A percentile compares a stretch with the other conserved stretches of the same genome.
phyloP scores from a whole-genome alignment of 2,797 vertebrate genomes.

The Myripristis murdjan region DNA sequence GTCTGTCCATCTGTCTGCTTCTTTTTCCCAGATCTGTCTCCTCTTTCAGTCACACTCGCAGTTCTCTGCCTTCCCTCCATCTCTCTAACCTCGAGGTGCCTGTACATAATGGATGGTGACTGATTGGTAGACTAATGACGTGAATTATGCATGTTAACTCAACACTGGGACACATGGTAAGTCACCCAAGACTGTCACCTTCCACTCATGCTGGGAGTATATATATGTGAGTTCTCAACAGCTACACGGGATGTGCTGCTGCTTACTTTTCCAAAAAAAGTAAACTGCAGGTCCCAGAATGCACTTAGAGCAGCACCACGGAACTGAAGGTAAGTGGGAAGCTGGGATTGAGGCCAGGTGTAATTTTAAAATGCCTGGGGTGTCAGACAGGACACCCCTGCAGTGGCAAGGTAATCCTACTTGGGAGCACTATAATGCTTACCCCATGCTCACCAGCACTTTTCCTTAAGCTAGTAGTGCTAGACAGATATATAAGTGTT shows the following conservation, averaged over 20 bases:
- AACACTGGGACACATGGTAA: conserved; percentile 52
- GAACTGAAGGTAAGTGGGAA: conserved; percentile 12
- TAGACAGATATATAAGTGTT: no score
- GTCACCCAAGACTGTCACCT: conserved; percentile 25
- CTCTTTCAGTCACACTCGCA: neutral
- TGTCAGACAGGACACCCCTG: no score
- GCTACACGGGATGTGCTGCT: neutral
- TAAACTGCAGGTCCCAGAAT: no score
- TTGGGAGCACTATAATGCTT: no score
- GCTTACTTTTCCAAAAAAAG: no score
- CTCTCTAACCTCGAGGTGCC: neutral
- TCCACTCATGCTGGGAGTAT: conserved; percentile 3
- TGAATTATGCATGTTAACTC: conserved; percentile 69
- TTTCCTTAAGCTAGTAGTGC: no score
- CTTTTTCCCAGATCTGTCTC: neutral
- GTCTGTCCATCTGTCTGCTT: neutral
- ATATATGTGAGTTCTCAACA: neutral
- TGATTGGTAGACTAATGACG: conserved; percentile 59
- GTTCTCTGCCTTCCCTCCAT: neutral
- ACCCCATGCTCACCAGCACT: no score
- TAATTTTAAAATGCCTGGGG: no score
- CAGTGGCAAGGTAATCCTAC: no score
- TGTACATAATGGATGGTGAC: conserved; percentile 58
- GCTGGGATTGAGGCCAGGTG: conserved; percentile 25
- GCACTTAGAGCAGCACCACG: neutral